Evolutionary conservation across 2,113 vertebrate genomes (phyloP), one percentile per base, ranked within the genome.

Genomic region (Scomber scombrus): DNA sequence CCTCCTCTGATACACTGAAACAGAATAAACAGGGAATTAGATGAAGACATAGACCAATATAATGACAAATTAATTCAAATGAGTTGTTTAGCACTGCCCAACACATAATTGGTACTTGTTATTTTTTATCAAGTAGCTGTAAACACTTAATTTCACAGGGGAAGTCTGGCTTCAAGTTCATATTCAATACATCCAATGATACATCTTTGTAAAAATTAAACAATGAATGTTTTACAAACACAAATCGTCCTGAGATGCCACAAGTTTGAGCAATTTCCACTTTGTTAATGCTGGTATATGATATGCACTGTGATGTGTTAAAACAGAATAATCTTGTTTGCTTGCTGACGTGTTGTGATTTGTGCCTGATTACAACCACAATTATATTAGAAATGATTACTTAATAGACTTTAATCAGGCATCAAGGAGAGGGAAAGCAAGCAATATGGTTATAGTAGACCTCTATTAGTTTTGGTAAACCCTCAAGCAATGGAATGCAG

Each of bases 1-100:
- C 71, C 69, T 84, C 55, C 69, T 85, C 29, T 58, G 82, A 71
- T 83, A 47, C 62, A 92, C 94, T 95, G 13, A 63, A 81, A 78
- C 5, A 62, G 7, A 84, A 77, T 1, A 62, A 0, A 43, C 0
- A 11, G 12, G 9, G 13, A 61, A 71, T 12, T 9, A 15, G 19
- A 75, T 54, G 29, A 85, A 78, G 62, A 88, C 82, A 45, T 45
- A n/a, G 12, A 26, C 14, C 7, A 7, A 19, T 15, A 47, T 19
- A 11, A 15, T 29, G 26, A 31, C 14, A 29, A 40, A 50, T 46
- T 45, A 12, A 74, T 64, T 68, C 11, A 74, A 82, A 84, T 84
- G 13, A 23, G 14, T 16, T 29, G 19, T 45, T 45, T 31, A 1
- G 43, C 51, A 47, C 19, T 11, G 15, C 3, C 26, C 14, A 11